A percentile compares a stretch with the other conserved stretches of the same genome.
Evolutionary conservation across 1,140 invertebrate species (phyloP).

Genomic region (Patella vulgata): DNA sequence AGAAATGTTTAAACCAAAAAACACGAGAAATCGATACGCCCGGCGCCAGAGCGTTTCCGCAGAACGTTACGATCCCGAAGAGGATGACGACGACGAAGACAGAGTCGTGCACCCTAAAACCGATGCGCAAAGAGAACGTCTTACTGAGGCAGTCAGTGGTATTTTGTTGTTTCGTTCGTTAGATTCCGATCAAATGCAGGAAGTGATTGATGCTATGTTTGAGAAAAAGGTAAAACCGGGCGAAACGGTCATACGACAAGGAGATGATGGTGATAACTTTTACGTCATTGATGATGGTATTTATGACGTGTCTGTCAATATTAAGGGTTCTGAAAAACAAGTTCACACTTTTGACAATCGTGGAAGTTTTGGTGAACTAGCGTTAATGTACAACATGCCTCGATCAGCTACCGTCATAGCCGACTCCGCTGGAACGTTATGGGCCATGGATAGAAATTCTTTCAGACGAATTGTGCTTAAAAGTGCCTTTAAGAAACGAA

Average conservation of each 20-base stretch:
- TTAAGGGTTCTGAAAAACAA: constrained; percentile 46
- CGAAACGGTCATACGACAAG: constrained; percentile 93
- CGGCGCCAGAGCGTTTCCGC: constrained; percentile 70
- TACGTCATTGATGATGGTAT: constrained; percentile 76
- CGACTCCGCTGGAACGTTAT: constrained; percentile 70
- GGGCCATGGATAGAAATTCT: constrained; percentile 82
- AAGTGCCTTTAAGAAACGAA: constrained; percentile 95
- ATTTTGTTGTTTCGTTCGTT: constrained; percentile 93
- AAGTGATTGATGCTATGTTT: constrained; percentile 98
- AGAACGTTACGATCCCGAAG: constrained; percentile 93
- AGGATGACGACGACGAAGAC: constrained; percentile 81
- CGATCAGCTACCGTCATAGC: constrained; percentile 83
- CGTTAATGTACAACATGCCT: constrained; percentile 97
- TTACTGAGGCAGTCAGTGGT: constrained; percentile 90
- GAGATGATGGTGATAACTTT: constrained; percentile 80
- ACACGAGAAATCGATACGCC: constrained; percentile 48
- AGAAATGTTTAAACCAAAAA: constrained; percentile 51
- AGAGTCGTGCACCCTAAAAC: constrained; percentile 58
- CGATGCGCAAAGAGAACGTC: constrained; percentile 84
- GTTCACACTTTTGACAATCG: constrained; percentile 61
- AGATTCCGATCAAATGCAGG: constrained; percentile 78
- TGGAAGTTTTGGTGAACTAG: constrained; percentile 89
- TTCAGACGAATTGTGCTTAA: constrained; percentile 95
- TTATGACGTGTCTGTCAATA: constrained; percentile 72
- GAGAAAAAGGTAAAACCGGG: constrained; percentile 80